A percentile compares a stretch with the other conserved stretches of the same genome.
Conservation (phyloP, 2,113 vertebrate genomes). For the Heterocephalus glaber region DNA sequence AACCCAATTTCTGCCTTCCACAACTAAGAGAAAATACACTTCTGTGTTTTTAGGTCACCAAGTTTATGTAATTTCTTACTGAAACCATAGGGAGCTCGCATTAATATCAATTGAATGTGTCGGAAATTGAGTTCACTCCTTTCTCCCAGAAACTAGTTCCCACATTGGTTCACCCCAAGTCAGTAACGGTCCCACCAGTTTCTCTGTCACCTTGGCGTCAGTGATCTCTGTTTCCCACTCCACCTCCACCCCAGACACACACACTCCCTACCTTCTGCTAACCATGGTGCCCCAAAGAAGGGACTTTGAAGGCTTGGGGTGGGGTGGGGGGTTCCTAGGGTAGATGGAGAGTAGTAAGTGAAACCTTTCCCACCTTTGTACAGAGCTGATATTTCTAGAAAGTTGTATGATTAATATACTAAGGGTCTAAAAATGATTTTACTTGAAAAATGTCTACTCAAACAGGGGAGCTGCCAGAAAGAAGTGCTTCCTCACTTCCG, state of each 20-base stretch:
- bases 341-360: background rate
- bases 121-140: background rate
- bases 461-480: background rate
- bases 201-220: background rate
- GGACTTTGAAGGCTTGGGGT: background rate
- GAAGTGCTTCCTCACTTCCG: background rate
- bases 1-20: background rate
- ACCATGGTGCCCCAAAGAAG: background rate
- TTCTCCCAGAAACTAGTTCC: background rate
- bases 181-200: background rate
- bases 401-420: background rate
- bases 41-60: background rate
- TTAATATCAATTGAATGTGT: background rate
- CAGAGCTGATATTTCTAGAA: background rate
- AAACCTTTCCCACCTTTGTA: background rate
- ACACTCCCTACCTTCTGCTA: background rate
- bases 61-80: background rate
- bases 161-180: background rate
- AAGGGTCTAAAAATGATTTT: background rate
- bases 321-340: fast-evolving
- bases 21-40: background rate
- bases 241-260: background rate
- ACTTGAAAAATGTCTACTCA: background rate
- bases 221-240: background rate
- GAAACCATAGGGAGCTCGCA: background rate